Base-by-base conservation (phyloP, 2,797 vertebrate species). In the Centroberyx gerrardi region DNA sequence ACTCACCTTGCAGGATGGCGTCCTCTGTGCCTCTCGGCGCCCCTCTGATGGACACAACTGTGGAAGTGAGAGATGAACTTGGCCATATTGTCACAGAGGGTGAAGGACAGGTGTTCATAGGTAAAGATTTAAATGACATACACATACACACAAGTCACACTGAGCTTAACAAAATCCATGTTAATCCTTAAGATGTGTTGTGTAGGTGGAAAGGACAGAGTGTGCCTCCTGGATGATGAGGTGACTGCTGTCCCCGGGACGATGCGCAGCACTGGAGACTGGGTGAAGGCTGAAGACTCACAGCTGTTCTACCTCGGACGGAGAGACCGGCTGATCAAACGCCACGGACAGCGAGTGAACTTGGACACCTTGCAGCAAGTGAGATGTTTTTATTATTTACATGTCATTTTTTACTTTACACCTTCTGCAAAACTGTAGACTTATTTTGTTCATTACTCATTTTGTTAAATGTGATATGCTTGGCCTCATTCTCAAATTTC, bases 221-320 rank as follows among this genome's bases (percentile, higher is more conserved):
- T 99, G 6, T 99, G 98, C 90, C 96, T 97, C 76, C 92, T 99
- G 73, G 96, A 97, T 13, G 93, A 94, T 2, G 98, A 99, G 88
- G 64, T 92, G 17, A 77, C 62, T 0, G 65, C 95, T 13, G 86
- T 93, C 2, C 78, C 87, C 1, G 96, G 95, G 69, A 97, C 92
- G 0, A 97, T 99, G 97, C 94, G 98, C 90, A 95, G 92, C 17
- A 98, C 97, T 0, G 98, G 98, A 49, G 98, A 99, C 90, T 97
- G 97, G 92, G 98, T 96, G 61, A 92, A 72, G 29, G 81, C 99
- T 44, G 87, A 77, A 76, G 88, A 93, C 13, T 55, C 80, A 0
- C 72, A 95, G 52, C 87, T 98, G 40, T 95, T 93, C 90, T 98
- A 96, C 91, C 75, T 97, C 83, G 98, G 98, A 42, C 95, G 98